phyloP scores from a whole-genome alignment of 2,113 vertebrate genomes.

The Syrmaticus mikado region DNA sequence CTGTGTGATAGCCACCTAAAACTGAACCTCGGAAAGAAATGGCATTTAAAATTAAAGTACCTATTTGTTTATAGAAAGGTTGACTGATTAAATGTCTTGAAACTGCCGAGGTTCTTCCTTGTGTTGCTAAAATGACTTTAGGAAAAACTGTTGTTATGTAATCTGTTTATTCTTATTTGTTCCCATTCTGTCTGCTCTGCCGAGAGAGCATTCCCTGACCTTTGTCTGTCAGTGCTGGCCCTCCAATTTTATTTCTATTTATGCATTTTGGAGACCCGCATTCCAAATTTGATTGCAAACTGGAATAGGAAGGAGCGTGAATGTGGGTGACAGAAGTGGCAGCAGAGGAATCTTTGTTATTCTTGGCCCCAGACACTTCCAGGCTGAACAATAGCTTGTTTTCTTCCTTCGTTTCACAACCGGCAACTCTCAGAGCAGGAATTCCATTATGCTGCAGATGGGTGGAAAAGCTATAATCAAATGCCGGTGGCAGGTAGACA shows the following conservation, averaged over 20 bases:
- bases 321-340: slow-evolving; percentile 58
- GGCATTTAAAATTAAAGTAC: slow-evolving; percentile 31
- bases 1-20: neutral
- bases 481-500: slow-evolving; percentile 61
- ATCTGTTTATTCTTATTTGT: neutral
- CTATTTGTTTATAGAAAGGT: slow-evolving; percentile 49
- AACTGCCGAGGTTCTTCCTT: neutral
- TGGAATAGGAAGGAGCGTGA: slow-evolving; percentile 23
- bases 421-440: slow-evolving; percentile 15
- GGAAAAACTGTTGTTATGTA: neutral
- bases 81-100: slow-evolving; percentile 42
- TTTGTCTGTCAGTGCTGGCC: slow-evolving; percentile 29
- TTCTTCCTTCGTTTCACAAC: slow-evolving; percentile 65
- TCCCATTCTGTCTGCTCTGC: neutral
- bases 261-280: neutral
- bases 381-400: slow-evolving; percentile 70
- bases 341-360: slow-evolving; percentile 61
- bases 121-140: neutral
- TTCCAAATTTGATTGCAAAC: neutral
- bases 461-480: slow-evolving; percentile 48
- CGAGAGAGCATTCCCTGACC: neutral
- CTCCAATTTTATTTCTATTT: slow-evolving; percentile 35
- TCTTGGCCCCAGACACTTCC: slow-evolving; percentile 72
- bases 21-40: slow-evolving; percentile 2
- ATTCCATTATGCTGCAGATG: slow-evolving; percentile 52